These are phyloP conservation scores for Drosophila navojoa DNA, from an alignment of 1,140 invertebrate species.

Conservation along the genomic window DNA sequence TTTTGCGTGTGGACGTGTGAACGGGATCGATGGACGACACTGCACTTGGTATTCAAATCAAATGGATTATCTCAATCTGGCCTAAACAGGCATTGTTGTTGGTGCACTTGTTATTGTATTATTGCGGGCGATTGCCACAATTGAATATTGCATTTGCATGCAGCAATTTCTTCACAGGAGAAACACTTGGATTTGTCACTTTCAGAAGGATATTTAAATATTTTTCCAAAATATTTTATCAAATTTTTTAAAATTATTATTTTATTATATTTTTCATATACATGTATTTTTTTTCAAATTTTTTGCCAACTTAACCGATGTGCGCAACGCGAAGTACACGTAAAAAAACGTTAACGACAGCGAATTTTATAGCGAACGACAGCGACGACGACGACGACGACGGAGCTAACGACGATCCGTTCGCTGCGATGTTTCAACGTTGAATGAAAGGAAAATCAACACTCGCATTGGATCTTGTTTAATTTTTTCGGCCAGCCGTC, in stretches of 20 bases:
- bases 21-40: not conserved
- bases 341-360: conserved; percentile 22
- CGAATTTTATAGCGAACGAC: conserved; percentile 26
- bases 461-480: conserved; percentile 82
- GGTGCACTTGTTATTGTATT: not conserved
- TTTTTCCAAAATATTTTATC: conserved; percentile 1
- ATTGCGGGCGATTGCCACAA: no score
- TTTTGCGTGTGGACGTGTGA: conserved; percentile 45
- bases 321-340: conserved; percentile 35
- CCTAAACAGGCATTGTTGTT: conserved; percentile 41
- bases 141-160: conserved; percentile 10
- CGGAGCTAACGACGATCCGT: conserved; percentile 69
- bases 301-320: conserved; percentile 1
- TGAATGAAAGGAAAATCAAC: conserved; percentile 83
- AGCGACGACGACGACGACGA: conserved; percentile 9
- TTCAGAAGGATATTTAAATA: not conserved
- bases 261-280: no score
- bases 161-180: conserved; percentile 10
- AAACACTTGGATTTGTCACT: conserved; percentile 18
- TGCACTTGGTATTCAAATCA: not conserved
- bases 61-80: conserved; percentile 6
- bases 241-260: no score
- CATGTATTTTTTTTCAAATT: not conserved
- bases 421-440: conserved; percentile 71
- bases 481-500: conserved; percentile 66